Percentiles rank a stretch among this genome's conserved stretches.
Conservation (phyloP, 2,797 vertebrate species). For the Kryptopterus vitreolus region DNA sequence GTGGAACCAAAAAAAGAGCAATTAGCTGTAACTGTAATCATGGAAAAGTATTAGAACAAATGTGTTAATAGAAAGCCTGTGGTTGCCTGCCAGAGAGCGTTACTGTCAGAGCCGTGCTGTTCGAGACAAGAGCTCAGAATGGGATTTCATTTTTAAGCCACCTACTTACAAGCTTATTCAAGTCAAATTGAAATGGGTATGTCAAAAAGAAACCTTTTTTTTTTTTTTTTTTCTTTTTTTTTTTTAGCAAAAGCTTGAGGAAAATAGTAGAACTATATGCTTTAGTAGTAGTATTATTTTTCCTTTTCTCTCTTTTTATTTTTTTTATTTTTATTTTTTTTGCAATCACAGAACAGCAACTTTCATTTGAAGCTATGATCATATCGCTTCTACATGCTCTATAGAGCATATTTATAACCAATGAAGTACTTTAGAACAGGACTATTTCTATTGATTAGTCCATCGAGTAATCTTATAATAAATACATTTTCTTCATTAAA, state of each 20-base stretch:
- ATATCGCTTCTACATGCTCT: too few species aligned
- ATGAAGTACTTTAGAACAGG: too few species aligned
- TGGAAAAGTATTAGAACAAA: neutral
- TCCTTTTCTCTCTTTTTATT: too few species aligned
- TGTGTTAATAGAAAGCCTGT: neutral
- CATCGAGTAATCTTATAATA: too few species aligned
- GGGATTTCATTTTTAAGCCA: neutral
- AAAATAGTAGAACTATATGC: neutral
- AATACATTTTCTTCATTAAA: too few species aligned
- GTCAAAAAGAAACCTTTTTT: neutral
- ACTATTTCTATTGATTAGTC: too few species aligned
- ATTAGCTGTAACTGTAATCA: neutral
- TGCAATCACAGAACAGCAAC: too few species aligned
- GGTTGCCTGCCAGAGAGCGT: neutral
- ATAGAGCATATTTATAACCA: too few species aligned
- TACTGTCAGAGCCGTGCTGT: neutral
- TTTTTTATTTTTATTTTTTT: too few species aligned
- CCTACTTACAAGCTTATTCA: slow-evolving; percentile 9
- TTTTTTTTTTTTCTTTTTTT: too few species aligned
- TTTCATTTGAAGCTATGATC: too few species aligned
- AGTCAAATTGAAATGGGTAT: neutral
- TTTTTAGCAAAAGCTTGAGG: neutral
- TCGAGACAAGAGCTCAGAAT: neutral
- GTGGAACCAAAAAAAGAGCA: too few species aligned
- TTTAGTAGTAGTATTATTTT: neutral